phyloP scores from a whole-genome alignment of 2,888 invertebrate species.

The Hemicrepidius hirtus region DNA sequence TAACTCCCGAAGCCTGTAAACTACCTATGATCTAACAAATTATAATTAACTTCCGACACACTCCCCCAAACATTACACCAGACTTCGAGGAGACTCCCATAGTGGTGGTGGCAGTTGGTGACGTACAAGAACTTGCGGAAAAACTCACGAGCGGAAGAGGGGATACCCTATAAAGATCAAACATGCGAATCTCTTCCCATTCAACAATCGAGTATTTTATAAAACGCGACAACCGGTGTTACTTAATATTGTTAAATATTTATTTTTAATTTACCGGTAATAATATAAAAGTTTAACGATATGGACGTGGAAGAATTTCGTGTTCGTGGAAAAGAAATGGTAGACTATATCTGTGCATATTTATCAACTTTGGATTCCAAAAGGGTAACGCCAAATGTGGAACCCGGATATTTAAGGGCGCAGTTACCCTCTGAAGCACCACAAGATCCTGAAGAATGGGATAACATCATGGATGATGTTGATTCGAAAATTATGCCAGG shows the following conservation, averaged over 20 bases:
- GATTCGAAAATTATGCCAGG: conserved; percentile 96
- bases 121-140: conserved; percentile 38
- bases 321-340: conserved; percentile 92
- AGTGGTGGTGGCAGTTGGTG: conserved; percentile 31
- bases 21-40: conserved; percentile 23
- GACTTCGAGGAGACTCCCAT: conserved; percentile 28
- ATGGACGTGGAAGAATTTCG: conserved; percentile 95
- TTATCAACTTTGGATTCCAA: conserved; percentile 86
- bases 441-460: conserved; percentile 88
- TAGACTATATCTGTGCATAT: conserved; percentile 95
- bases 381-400: conserved; percentile 91
- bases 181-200: conserved; percentile 24
- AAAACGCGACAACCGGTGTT: background rate
- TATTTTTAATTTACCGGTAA: background rate
- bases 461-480: conserved; percentile 91
- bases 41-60: conserved; percentile 37
- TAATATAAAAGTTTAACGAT: background rate
- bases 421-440: conserved; percentile 89
- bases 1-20: conserved; percentile 33
- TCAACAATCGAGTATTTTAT: conserved; percentile 11
- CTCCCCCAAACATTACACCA: conserved; percentile 12
- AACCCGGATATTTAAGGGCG: conserved; percentile 87
- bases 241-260: background rate
- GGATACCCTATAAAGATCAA: conserved; percentile 39
- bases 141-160: conserved; percentile 35